phyloP scores from a whole-genome alignment of 2,888 invertebrate genomes.

The Patella ulyssiponensis region DNA sequence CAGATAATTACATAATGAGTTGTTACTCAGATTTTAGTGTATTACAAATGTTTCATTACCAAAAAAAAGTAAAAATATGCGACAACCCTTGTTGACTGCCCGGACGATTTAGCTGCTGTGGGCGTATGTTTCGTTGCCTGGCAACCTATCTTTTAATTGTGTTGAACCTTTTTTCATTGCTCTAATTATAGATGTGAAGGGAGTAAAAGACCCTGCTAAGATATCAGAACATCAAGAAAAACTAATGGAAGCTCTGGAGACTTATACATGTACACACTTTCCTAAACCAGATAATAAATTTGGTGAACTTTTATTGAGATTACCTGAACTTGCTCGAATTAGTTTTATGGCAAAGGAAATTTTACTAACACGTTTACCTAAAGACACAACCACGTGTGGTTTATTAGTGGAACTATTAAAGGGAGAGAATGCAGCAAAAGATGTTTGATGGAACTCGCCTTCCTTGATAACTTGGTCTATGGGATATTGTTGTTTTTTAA shows the following conservation, averaged over 20 bases:
- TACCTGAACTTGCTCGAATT: constrained; percentile 94
- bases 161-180: too few species aligned
- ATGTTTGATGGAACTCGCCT: constrained; percentile 12
- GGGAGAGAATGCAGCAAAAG: constrained; percentile 57
- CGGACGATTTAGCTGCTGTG: too few species aligned
- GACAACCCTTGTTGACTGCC: too few species aligned
- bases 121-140: too few species aligned
- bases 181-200: constrained; percentile 84
- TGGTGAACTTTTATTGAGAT: constrained; percentile 90
- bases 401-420: constrained; percentile 93
- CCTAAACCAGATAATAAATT: constrained; percentile 95
- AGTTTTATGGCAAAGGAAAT: constrained; percentile 91
- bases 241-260: constrained; percentile 90
- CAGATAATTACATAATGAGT: too few species aligned
- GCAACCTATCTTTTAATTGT: too few species aligned
- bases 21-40: too few species aligned
- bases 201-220: constrained; percentile 92
- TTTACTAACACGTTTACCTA: constrained; percentile 81
- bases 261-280: constrained; percentile 91
- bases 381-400: constrained; percentile 92
- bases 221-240: constrained; percentile 95
- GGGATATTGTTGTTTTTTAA: too few species aligned
- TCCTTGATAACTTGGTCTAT: too few species aligned
- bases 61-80: too few species aligned
- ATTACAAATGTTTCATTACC: too few species aligned